Evolutionary conservation across 2,113 vertebrate species (phyloP).

Genomic region (Melozone crissalis): DNA sequence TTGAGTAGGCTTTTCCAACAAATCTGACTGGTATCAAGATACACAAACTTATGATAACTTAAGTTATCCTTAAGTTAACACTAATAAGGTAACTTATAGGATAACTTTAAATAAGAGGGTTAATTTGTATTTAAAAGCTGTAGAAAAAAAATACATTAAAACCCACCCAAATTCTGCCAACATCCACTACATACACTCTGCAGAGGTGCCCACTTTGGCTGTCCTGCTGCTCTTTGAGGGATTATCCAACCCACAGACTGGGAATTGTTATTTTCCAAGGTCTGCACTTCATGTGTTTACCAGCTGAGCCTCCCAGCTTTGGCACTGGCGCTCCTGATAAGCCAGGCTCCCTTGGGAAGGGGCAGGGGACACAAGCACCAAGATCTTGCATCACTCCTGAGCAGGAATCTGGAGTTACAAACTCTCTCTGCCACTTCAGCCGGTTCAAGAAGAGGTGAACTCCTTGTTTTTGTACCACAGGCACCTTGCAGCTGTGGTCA

Average conservation of each 20-base stretch:
- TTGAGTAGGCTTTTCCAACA: not conserved
- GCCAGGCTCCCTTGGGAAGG: not conserved
- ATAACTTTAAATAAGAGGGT: not conserved
- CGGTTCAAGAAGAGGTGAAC: not conserved
- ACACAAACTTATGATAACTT: fast-evolving
- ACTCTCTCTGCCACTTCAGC: not conserved
- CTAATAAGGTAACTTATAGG: not conserved
- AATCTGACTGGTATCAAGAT: not conserved
- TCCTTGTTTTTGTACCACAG: not conserved
- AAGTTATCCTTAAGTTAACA: not conserved
- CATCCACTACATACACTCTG: too few relatives aligned
- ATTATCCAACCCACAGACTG: not conserved
- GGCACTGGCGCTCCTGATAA: not conserved
- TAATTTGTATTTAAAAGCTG: not conserved
- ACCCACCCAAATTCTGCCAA: not conserved
- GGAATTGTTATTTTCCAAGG: not conserved
- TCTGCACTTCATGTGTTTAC: not conserved
- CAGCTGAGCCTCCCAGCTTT: not conserved
- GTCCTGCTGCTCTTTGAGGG: not conserved
- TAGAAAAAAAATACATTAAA: not conserved
- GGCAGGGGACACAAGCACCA: not conserved
- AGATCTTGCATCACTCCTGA: not conserved
- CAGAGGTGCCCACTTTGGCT: not conserved
- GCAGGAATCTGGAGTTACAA: not conserved
- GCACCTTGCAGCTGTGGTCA: not conserved